Percentiles rank a stretch among this genome's conserved stretches.
Evolutionary conservation across 2,113 vertebrate species (phyloP).

Genomic region (Odocoileus hemionus): DNA sequence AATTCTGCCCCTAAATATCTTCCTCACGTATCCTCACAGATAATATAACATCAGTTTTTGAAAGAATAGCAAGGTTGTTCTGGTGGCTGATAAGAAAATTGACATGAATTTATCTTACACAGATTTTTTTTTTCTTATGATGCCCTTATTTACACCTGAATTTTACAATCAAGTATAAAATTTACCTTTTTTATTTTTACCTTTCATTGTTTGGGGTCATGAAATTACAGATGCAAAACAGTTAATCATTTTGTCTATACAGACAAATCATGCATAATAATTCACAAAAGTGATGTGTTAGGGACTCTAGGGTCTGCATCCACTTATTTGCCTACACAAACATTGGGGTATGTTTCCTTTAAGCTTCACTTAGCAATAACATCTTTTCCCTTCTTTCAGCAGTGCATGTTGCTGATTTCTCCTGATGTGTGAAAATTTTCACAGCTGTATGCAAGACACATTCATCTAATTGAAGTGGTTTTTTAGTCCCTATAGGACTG

Average conservation of each 20-base stretch:
- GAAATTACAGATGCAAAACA: constrained; percentile 35
- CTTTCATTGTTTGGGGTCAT: constrained; percentile 40
- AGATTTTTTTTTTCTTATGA: background rate
- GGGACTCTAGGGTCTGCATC: background rate
- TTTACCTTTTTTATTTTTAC: background rate
- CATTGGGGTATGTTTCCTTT: constrained; percentile 31
- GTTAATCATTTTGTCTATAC: constrained; percentile 41
- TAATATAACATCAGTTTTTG: background rate
- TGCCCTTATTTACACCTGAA: constrained; percentile 28
- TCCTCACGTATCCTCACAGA: background rate
- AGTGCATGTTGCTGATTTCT: constrained; percentile 32
- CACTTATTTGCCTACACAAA: constrained; percentile 30
- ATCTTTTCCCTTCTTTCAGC: background rate
- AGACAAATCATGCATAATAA: constrained; percentile 24
- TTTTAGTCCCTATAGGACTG: constrained; percentile 4
- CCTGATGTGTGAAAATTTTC: constrained; percentile 63
- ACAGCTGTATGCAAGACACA: constrained; percentile 54
- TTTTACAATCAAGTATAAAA: background rate
- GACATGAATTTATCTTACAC: background rate
- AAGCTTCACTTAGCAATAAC: constrained; percentile 44
- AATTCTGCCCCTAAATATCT: background rate
- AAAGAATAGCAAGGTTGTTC: background rate
- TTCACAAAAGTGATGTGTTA: background rate
- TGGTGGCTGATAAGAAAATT: background rate
- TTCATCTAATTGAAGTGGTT: constrained; percentile 31